Evolutionary conservation across 2,113 vertebrate genomes (phyloP), one percentile per base, ranked within the genome.

Genomic region (Leptodactylus fuscus): DNA sequence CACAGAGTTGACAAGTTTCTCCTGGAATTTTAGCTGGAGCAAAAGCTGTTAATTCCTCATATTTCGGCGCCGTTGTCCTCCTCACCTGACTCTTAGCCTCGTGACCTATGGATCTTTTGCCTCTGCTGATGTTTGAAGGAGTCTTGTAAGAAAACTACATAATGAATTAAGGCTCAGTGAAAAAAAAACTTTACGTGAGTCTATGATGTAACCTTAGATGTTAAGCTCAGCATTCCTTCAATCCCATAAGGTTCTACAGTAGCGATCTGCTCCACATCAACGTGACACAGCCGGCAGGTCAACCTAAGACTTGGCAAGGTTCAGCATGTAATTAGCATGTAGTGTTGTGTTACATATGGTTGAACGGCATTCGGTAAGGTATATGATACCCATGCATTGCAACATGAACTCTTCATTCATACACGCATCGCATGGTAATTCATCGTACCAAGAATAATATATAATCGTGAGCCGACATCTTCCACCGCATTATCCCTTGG

Each of bases 201-300:
- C 22, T 53, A 4, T 0, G 16, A 62, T 0, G 44, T 67, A 79
- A 60, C 51, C 7, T 51, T 73, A 83, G 67, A 60, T 81, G 48
- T 46, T 60, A 27, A 36, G 58, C 29, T 82, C 79, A 67, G 44
- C 18, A 55, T 34, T 73, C 44, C 29, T 0, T 27, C 0, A 0
- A 75, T n/a, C 60, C 62, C 69, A 29, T 0, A 73, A 36, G 83
- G 62, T 51, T 29, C 65, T 16, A 8, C 80, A 27, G 88, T 10
- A 87, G 86, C 85, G 51, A 44, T 60, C 55, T 82, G 51, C 79
- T 81, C 75, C 86, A 53, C 71, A 22, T 82, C 88, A 89, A 48
- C 41, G 41, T 84, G 87, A 83, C 87, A 76, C 71, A 87, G 87
- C 85, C 78, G 87, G 89, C 84, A 53, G 89, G 88, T 87, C 69